Percentiles rank a stretch among this genome's conserved stretches.
Conservation (phyloP, 2,113 vertebrate genomes). For the Aptenodytes patagonicus region DNA sequence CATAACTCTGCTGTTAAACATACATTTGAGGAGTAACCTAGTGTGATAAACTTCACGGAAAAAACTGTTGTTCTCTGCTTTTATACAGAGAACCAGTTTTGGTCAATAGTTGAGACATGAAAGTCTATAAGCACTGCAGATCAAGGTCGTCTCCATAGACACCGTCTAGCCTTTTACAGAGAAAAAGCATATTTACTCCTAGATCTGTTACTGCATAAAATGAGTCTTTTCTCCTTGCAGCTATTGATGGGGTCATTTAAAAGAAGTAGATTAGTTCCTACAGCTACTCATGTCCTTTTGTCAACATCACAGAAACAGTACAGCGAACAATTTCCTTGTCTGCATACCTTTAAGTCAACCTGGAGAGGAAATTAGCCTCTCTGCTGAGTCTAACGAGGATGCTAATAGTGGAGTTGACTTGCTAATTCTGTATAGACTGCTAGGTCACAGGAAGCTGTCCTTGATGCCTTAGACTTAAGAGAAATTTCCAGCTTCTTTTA, state of each 20-base stretch:
- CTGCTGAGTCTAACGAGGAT: neutral
- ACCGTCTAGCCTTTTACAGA: neutral
- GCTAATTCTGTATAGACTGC: neutral
- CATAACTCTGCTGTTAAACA: neutral
- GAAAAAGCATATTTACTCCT: neutral
- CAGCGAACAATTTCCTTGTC: neutral
- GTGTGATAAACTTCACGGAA: neutral
- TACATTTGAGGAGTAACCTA: neutral
- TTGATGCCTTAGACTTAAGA: neutral
- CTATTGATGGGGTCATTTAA: neutral
- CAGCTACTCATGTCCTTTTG: neutral
- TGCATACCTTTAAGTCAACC: neutral
- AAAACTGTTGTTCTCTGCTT: neutral
- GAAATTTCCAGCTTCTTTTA: neutral
- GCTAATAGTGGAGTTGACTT: neutral
- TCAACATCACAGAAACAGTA: neutral
- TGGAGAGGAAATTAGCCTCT: neutral
- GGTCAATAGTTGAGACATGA: neutral
- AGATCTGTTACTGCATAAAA: neutral
- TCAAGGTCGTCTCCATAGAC: neutral
- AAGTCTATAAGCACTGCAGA: neutral
- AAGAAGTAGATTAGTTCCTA: neutral
- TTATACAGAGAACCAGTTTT: neutral
- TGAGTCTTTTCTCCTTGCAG: neutral
- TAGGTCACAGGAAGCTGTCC: neutral